phyloP scores from a whole-genome alignment of 2,797 vertebrate genomes.

The Chelon auratus region DNA sequence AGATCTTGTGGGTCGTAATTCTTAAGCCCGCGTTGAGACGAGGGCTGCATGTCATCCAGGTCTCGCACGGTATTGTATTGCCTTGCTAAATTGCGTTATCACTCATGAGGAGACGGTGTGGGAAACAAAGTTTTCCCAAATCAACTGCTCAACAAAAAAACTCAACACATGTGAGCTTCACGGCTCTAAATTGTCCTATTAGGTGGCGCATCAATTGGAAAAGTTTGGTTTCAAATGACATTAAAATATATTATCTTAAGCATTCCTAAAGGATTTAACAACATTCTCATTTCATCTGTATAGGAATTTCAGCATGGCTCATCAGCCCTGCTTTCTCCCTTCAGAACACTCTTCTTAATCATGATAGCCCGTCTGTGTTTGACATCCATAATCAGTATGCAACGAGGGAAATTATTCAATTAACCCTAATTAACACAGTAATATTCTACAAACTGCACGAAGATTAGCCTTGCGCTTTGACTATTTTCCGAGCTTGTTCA shows the following conservation, averaged over 20 bases:
- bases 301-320: constrained; percentile 50
- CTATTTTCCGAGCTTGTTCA: constrained; percentile 70
- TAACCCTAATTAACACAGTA: constrained; percentile 82
- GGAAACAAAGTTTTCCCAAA: constrained; percentile 65
- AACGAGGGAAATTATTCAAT: constrained; percentile 77
- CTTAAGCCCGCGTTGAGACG: constrained; percentile 38
- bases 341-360: constrained; percentile 59
- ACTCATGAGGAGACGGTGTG: constrained; percentile 72
- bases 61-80: constrained; percentile 70
- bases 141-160: constrained; percentile 42
- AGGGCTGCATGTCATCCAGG: constrained; percentile 52
- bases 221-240: neutral
- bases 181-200: neutral
- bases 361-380: constrained; percentile 64
- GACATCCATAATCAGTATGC: constrained; percentile 74
- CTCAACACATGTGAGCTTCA: constrained; percentile 39
- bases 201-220: neutral
- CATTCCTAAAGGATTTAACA: neutral
- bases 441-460: constrained; percentile 74
- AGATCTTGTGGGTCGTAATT: constrained; percentile 59
- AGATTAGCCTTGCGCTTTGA: constrained; percentile 70
- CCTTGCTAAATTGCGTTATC: constrained; percentile 76
- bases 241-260: neutral
- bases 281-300: constrained; percentile 17
- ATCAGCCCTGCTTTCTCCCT: constrained; percentile 30